Percentiles rank a stretch among this genome's conserved stretches.
Conservation (phyloP, 2,113 vertebrate species). For the Tetrax tetrax region DNA sequence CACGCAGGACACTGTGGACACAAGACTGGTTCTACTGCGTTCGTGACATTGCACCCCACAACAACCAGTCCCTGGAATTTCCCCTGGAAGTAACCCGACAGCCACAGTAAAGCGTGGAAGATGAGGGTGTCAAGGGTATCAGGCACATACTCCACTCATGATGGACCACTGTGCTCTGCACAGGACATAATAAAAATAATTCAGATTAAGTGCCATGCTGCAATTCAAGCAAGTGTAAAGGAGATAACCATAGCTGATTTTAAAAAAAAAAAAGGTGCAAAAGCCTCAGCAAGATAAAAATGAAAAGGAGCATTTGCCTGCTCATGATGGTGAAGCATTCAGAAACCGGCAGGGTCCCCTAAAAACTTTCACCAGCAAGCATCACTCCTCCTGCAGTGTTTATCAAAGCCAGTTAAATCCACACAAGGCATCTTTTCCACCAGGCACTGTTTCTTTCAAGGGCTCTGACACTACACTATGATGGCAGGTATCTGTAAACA, state of each 20-base stretch:
- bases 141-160: neutral
- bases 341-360: neutral
- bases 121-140: neutral
- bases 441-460: neutral
- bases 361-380: neutral
- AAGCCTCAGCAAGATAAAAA: neutral
- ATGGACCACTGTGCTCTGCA: neutral
- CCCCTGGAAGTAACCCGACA: neutral
- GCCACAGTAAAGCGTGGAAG: neutral
- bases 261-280: neutral
- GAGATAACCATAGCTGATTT: neutral
- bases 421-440: neutral
- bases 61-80: neutral
- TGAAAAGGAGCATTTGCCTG: neutral
- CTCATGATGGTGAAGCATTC: neutral
- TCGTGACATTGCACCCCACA: neutral
- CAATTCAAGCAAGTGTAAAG: neutral
- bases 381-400: neutral
- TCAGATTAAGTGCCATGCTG: neutral
- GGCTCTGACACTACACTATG: neutral
- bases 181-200: neutral
- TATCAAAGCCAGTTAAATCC: neutral
- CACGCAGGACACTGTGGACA: neutral
- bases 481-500: neutral
- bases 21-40: fast-evolving